These are phyloP conservation scores for Perca fluviatilis DNA, from an alignment of 2,113 vertebrate species.

Conservation along the genomic window DNA sequence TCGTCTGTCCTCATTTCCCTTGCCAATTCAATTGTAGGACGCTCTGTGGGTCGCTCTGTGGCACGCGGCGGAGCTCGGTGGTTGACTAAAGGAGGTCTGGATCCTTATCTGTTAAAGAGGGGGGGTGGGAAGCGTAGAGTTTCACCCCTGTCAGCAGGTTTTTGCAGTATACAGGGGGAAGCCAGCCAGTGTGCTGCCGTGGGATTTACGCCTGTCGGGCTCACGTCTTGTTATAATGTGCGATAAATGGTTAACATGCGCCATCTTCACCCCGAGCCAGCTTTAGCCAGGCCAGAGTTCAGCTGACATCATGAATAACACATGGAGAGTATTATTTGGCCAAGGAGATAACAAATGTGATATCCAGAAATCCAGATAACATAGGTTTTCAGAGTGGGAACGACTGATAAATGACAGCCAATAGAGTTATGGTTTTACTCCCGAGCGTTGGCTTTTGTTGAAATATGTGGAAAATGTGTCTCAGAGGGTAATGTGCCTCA, in stretches of 20 bases:
- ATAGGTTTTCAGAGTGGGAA: neutral
- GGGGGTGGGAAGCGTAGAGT: slow-evolving; percentile 47
- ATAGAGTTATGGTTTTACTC: slow-evolving; percentile 19
- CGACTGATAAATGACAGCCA: slow-evolving; percentile 37
- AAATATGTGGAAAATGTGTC: slow-evolving; percentile 24
- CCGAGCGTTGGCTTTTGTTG: neutral
- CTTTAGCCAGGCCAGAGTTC: slow-evolving; percentile 66
- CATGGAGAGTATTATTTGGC: slow-evolving; percentile 34
- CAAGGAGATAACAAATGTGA: slow-evolving; percentile 11
- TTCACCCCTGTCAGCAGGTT: slow-evolving; percentile 71
- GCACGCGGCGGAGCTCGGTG: slow-evolving; percentile 29
- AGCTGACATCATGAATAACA: slow-evolving; percentile 63
- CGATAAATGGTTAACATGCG: slow-evolving; percentile 68
- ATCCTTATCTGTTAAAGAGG: slow-evolving; percentile 68
- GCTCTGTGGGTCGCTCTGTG: slow-evolving; percentile 30
- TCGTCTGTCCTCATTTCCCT: slow-evolving; percentile 64
- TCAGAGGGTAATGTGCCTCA: slow-evolving; percentile 15
- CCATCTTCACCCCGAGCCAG: slow-evolving; percentile 42
- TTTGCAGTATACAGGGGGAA: slow-evolving; percentile 48
- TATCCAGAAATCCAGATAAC: slow-evolving; percentile 18
- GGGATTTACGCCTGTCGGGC: slow-evolving; percentile 45
- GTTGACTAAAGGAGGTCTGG: slow-evolving; percentile 61
- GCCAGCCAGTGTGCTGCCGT: slow-evolving; percentile 21
- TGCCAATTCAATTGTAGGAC: slow-evolving; percentile 63
- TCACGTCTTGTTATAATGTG: slow-evolving; percentile 52